Percentiles rank a stretch among this genome's conserved stretches.
phyloP scores from a whole-genome alignment of 2,113 vertebrate genomes.

The Gobius niger region DNA sequence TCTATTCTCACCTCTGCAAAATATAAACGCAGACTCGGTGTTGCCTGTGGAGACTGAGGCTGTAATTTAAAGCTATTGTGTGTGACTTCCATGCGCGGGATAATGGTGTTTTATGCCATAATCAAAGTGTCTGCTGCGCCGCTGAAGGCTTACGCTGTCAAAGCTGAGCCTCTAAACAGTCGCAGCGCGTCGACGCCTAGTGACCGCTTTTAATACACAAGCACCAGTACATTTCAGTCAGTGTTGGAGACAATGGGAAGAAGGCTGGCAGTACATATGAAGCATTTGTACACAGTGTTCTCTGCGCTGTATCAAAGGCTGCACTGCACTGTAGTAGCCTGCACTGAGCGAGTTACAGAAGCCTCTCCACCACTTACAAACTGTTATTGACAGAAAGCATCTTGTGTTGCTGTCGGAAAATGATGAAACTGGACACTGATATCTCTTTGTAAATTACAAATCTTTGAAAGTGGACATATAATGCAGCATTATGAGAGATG shows the following conservation, averaged over 20 bases:
- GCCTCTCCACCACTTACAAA: neutral
- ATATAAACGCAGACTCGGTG: slow-evolving; percentile 7
- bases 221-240: neutral
- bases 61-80: slow-evolving; percentile 6
- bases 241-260: neutral
- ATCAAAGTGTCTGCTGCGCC: neutral
- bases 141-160: neutral
- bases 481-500: no score
- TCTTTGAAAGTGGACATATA: neutral
- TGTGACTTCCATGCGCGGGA: slow-evolving; percentile 1
- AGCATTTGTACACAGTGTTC: slow-evolving; percentile 2
- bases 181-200: neutral
- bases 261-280: neutral
- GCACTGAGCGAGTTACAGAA: neutral
- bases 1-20: slow-evolving; percentile 14
- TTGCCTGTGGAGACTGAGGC: neutral
- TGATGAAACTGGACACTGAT: neutral
- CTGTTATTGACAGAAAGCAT: neutral
- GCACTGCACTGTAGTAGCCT: neutral
- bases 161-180: neutral
- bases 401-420: neutral
- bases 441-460: neutral
- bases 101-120: slow-evolving; percentile 1
- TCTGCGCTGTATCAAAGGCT: neutral
- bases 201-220: slow-evolving; percentile 3